Evolutionary conservation across 2,797 vertebrate genomes (phyloP), one percentile per base, ranked within the genome.

Genomic region (Echeneis naucrates): DNA sequence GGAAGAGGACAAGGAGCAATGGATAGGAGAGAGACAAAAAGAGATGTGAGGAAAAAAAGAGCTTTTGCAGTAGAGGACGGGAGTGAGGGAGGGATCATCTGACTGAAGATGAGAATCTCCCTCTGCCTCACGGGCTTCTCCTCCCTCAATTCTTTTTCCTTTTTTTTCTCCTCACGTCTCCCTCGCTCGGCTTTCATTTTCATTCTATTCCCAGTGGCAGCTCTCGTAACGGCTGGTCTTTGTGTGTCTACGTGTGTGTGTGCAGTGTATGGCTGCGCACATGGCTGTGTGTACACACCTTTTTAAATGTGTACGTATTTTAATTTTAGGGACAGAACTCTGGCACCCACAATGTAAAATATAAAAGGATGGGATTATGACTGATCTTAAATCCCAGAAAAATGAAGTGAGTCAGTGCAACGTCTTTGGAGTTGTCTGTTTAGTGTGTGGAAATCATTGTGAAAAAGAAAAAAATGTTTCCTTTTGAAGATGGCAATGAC

Each of bases 31-130:
- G 63, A 59, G 42, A 61, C 16, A n/a, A 57, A 75, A 47, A 55
- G 40, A 76, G 67, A 84, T 81, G 59, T 2, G 4, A 63, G 71
- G 55, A 19, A 74, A 74, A 60, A 77, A 3, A 30, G n/a, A 75
- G 73, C 73, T 54, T 79, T 80, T 58, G 68, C 42, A 5, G 65
- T 21, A 14, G 35, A 64, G 48, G 12, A 38, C 60, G 62, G n/a
- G 40, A 61, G 45, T 61, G 59, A 58, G 59, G 75, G 64, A 80
- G 78, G 70, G 75, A 92, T 92, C 91, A 91, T 87, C 90, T 92
- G 92, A 91, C 59, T 80, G 75, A 78, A 92, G 90, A 91, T 89
- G 87, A 92, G 92, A 92, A 91, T 91, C 89, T 92, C 92, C 88
- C 90, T 91, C 63, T 77, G 67, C 89, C 87, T 87, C 87, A 90